Base-by-base conservation (phyloP, 2,113 vertebrate species). In the Neodon shergylaensis region DNA sequence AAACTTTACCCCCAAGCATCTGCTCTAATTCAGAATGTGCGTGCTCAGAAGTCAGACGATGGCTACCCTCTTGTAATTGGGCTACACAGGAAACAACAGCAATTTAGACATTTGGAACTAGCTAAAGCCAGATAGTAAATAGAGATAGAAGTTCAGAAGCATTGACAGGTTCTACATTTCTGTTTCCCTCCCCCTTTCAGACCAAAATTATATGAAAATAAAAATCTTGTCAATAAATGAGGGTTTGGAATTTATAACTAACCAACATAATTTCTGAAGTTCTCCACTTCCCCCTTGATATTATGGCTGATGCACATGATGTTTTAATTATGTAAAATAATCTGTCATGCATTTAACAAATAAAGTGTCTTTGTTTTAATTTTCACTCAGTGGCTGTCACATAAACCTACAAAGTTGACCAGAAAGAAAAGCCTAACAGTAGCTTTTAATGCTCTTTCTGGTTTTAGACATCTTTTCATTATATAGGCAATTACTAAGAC, bases 261-360 rank as follows among this genome's bases (percentile, higher is more conserved):
- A 74, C n/a, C 33, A 81, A 6, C 31, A 31, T 68, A 63, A 79
- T 61, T 90, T 94, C 65, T 42, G 85, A 81, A 77, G 22, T 49
- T 19, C 73, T 91, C 31, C 39, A 49, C 61, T 12, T n/a, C 3
- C 0, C 5, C 16, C 26, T 49, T 87, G 1, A 66, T n/a, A 44
- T 76, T 17, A 91, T 76, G 21, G 33, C 78, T 31, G 76, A 2
- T 88, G 66, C 70, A 9, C 31, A 95, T 61, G 33, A 52, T n/a
- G 65, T 49, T 97, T 94, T 87, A 90, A 86, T 72, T 91, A 83
- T 90, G 54, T 65, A 72, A 95, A 76, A 72, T 85, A 82, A 88
- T 70, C 28, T 49, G 3, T 61, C 91, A 54, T 31, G 54, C 10
- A 90, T 68, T 26, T 44, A 86, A 66, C 26, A 79, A 65, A 63